Percentiles rank a stretch among this genome's conserved stretches.
These are phyloP conservation scores for Novumbra hubbsi DNA, from an alignment of 2,797 vertebrate genomes.

Conservation along the genomic window DNA sequence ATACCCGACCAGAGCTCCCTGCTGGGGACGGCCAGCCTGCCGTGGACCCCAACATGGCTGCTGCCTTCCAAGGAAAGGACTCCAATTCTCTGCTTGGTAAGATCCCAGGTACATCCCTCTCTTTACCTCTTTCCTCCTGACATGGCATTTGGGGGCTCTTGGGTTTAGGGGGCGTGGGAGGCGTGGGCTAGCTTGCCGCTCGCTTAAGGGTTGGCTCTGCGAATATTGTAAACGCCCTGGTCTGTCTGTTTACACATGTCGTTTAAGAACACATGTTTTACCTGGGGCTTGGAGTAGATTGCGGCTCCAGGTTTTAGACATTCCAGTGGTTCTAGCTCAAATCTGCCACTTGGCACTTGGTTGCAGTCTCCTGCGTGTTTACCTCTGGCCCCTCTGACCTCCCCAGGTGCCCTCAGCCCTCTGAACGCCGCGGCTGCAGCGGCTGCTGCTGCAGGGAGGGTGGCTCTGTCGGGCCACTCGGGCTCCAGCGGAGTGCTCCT, in stretches of 20 bases:
- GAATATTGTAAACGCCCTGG: not conserved
- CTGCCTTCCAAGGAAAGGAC: conserved; percentile 89
- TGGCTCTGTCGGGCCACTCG: conserved; percentile 89
- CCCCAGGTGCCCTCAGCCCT: conserved; percentile 92
- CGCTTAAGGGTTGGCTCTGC: not conserved
- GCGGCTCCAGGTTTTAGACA: not conserved
- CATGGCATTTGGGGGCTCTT: conserved; percentile 4
- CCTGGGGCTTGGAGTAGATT: not conserved
- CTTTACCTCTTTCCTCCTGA: conserved; percentile 24
- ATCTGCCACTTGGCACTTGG: not conserved
- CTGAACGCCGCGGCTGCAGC: conserved; percentile 93
- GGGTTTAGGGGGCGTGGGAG: not conserved
- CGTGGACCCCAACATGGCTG: conserved; percentile 85
- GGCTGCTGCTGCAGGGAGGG: conserved; percentile 90
- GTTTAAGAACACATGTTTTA: not conserved
- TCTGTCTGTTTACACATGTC: not conserved
- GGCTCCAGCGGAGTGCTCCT: conserved; percentile 89
- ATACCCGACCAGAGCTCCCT: conserved; percentile 94
- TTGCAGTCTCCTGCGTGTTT: not conserved
- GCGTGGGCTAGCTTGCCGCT: not conserved
- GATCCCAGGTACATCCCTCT: conserved; percentile 75
- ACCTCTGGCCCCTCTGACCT: not conserved
- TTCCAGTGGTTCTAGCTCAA: not conserved
- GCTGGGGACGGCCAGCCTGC: conserved; percentile 92
- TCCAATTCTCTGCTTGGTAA: conserved; percentile 95